Percentiles rank a stretch among this genome's conserved stretches.
Evolutionary conservation across 2,888 invertebrate species (phyloP).

Genomic region (Cataglyphis rosenhaueri): DNA sequence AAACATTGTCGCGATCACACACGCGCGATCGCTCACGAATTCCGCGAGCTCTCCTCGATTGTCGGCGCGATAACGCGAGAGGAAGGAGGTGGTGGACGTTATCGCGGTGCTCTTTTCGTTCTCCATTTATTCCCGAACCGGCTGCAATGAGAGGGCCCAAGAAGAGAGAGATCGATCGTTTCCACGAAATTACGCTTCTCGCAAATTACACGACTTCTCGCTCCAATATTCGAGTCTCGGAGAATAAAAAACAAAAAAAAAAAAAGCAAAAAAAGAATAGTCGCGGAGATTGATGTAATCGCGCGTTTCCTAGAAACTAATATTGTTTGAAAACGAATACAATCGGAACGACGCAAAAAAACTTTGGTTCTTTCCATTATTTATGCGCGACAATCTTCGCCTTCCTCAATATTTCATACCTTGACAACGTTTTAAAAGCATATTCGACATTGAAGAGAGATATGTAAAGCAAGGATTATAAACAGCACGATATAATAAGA

Average conservation of each 20-base stretch:
- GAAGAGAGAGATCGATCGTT: not conserved
- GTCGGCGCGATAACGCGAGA: not conserved
- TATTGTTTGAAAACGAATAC: not conserved
- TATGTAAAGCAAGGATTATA: not conserved
- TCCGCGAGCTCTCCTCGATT: slow-evolving; percentile 7
- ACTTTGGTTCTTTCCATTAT: not conserved
- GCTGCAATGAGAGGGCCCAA: not conserved
- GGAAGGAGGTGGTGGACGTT: too few species aligned
- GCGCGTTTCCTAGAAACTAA: not conserved
- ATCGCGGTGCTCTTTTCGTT: not conserved
- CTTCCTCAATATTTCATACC: not conserved
- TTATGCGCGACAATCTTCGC: not conserved
- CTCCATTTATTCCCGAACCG: not conserved
- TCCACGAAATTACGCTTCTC: not conserved
- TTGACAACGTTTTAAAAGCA: not conserved
- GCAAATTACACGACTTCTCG: not conserved
- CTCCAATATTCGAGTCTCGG: not conserved
- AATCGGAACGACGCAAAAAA: not conserved
- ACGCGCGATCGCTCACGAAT: slow-evolving; percentile 18
- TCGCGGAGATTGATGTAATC: not conserved
- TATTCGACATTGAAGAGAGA: not conserved
- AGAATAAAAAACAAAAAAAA: not conserved
- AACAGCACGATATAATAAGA: not conserved
- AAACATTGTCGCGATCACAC: slow-evolving; percentile 53
- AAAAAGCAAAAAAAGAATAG: not conserved